Base-by-base conservation (phyloP, 2,888 invertebrate species). In the Stenichneumon culpator region DNA sequence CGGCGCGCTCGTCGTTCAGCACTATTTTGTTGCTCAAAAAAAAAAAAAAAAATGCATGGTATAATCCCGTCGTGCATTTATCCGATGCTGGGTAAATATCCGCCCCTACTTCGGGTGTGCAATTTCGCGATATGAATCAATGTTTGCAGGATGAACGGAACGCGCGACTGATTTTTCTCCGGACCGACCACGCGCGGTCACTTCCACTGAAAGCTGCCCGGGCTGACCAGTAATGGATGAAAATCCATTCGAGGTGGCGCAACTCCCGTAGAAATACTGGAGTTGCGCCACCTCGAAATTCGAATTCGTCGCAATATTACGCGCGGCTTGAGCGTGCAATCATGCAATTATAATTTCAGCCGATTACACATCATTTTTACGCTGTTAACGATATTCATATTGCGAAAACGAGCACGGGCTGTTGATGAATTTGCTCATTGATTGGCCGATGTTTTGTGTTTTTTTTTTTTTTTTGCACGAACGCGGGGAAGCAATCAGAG, bases 121-220 rank as follows among this genome's bases (percentile, higher is more conserved):
- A 44, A 14, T 44, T 44, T 1, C 14, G 28, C 44, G 47, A 25
- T 47, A 16, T 74, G 39, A 36, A 36, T 19, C 22, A n/a, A n/a
- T n/a, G n/a, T n/a, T n/a, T 9, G 32, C 22, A 52, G n/a, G 39
- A 63, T 32, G 32, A 74, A 67, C 4, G 16, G 6, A 28, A 19
- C 7, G 22, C 54, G 19, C 22, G 54, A 22, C 60, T 47, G 65
- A 19, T 39, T n/a, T 36, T 9, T 44, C n/a, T 5, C 39, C n/a
- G 2, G 82, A 47, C 79, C 28, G 83, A 70, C 52, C 47, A 14
- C 65, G 4, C 36, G 11, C n/a, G 57, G 36, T 3, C 0, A 9
- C 57, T 70, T 72, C 75, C 67, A 83, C 83, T 83, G 28, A 50
- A 32, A 36, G 47, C 57, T 0, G 2, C 1, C 16, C 28, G 44